Evolutionary conservation across 1,140 invertebrate species (phyloP).

Genomic region (Glomeris maerens): DNA sequence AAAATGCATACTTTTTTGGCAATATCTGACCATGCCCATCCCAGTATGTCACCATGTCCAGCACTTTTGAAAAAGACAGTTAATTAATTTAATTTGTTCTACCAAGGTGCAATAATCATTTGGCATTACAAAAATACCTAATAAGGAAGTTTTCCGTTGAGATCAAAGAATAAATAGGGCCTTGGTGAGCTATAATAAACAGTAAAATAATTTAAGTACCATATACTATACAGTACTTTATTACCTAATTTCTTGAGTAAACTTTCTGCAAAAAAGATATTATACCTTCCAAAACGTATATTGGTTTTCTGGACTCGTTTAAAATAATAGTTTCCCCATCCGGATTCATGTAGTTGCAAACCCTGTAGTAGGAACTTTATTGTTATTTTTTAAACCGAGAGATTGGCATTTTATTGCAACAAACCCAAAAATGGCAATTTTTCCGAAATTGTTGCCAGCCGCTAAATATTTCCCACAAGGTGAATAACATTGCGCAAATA

Average conservation of each 20-base stretch:
- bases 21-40: constrained; percentile 56
- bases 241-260: constrained; percentile 23
- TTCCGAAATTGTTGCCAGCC: constrained; percentile 67
- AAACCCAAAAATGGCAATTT: constrained; percentile 69
- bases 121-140: constrained; percentile 20
- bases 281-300: constrained; percentile 9
- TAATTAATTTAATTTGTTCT: background rate
- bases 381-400: background rate
- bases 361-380: background rate
- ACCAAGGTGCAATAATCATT: constrained; percentile 7
- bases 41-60: constrained; percentile 56
- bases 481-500: constrained; percentile 63
- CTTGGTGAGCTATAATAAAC: constrained; percentile 30
- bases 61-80: constrained; percentile 28
- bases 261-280: constrained; percentile 9
- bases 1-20: constrained; percentile 35
- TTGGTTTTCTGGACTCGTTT: background rate
- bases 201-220: constrained; percentile 5
- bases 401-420: constrained; percentile 17
- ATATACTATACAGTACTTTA: constrained; percentile 20
- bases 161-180: constrained; percentile 53
- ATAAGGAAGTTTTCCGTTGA: constrained; percentile 55
- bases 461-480: constrained; percentile 64
- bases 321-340: background rate
- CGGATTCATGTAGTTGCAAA: background rate